Percentiles rank a stretch among this genome's conserved stretches.
These are phyloP conservation scores for Nephrotoma appendiculata DNA, from an alignment of 2,888 invertebrate genomes.

Conservation along the genomic window DNA sequence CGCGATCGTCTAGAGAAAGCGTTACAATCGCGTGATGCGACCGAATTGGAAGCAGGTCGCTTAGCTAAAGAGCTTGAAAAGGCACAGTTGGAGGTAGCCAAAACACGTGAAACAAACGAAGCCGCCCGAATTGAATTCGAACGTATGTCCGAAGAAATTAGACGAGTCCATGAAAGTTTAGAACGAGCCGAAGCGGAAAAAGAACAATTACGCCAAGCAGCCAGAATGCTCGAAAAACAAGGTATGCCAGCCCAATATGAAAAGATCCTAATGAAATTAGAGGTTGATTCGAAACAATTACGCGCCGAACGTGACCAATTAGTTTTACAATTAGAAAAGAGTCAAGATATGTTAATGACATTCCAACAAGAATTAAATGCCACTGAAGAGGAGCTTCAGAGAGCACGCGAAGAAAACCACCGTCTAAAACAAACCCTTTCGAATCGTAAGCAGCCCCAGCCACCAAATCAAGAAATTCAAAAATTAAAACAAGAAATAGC, in stretches of 20 bases:
- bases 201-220: constrained; percentile 60
- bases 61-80: constrained; percentile 76
- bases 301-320: constrained; percentile 72
- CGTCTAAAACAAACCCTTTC: constrained; percentile 29
- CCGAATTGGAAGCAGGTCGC: constrained; percentile 72
- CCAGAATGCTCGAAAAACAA: constrained; percentile 59
- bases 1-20: constrained; percentile 79
- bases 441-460: constrained; percentile 50
- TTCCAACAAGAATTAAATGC: constrained; percentile 83
- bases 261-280: constrained; percentile 71
- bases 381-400: constrained; percentile 67
- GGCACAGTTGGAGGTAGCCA: constrained; percentile 67
- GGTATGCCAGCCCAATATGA: constrained; percentile 70
- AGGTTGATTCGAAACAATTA: constrained; percentile 72
- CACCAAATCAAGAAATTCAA: constrained; percentile 60
- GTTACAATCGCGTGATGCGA: constrained; percentile 55
- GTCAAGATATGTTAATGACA: constrained; percentile 83
- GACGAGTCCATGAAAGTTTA: constrained; percentile 65
- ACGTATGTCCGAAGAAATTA: constrained; percentile 65
- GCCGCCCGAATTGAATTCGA: constrained; percentile 74
- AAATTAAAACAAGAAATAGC: constrained; percentile 49
- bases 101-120: constrained; percentile 72
- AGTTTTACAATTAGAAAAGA: constrained; percentile 79
- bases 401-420: constrained; percentile 55
- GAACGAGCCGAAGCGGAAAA: constrained; percentile 64